Evolutionary conservation across 2,113 vertebrate species (phyloP).

Genomic region (Oreochromis niloticus): DNA sequence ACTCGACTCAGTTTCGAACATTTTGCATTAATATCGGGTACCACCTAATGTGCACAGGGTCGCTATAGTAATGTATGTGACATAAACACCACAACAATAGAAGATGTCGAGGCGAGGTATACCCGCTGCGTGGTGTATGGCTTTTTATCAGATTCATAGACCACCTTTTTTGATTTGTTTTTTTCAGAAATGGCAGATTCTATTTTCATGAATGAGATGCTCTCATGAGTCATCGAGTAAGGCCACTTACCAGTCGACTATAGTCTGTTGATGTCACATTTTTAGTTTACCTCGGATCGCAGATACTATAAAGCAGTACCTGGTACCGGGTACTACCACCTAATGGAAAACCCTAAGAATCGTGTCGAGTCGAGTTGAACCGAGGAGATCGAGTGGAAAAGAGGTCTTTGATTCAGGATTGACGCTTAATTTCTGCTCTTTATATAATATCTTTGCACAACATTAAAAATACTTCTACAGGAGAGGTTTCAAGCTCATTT

Average conservation of each 20-base stretch:
- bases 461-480: background rate
- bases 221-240: background rate
- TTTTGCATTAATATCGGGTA: background rate
- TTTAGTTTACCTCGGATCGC: background rate
- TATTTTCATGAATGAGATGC: background rate
- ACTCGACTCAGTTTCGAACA: background rate
- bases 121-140: background rate
- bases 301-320: background rate
- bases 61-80: background rate
- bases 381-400: rapidly evolving
- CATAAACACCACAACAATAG: background rate
- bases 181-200: background rate
- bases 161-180: background rate
- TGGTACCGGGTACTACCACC: background rate
- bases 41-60: background rate
- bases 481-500: background rate
- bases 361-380: rapidly evolving
- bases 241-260: background rate
- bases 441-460: background rate
- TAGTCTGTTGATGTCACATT: background rate
- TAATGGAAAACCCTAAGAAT: background rate
- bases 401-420: background rate
- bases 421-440: background rate
- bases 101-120: rapidly evolving
- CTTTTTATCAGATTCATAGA: background rate